Conservation (phyloP, 2,888 invertebrate genomes). For the Lithophane socia region DNA sequence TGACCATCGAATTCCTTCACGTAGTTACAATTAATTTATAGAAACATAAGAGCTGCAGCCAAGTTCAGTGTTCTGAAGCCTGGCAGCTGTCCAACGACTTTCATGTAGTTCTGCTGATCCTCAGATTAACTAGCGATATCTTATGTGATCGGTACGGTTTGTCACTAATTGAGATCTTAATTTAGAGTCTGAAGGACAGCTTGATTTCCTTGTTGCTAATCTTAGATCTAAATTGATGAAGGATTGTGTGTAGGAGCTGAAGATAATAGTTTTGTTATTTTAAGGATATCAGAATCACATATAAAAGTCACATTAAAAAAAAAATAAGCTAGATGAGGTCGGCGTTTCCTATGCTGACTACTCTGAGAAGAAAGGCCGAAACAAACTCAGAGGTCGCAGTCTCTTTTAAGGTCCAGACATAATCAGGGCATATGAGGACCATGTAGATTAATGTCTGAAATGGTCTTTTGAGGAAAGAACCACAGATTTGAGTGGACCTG, state of each 20-base stretch:
- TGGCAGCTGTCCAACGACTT: constrained; percentile 63
- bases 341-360: too few species aligned
- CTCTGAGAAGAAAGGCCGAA: too few species aligned
- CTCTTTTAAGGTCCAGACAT: too few species aligned
- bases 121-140: constrained; percentile 67
- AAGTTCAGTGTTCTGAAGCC: constrained; percentile 67
- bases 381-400: too few species aligned
- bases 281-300: too few species aligned
- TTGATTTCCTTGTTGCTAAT: constrained; percentile 31
- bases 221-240: constrained; percentile 1
- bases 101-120: constrained; percentile 62
- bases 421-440: too few species aligned
- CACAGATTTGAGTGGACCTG: too few species aligned
- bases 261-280: background rate
- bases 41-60: constrained; percentile 50
- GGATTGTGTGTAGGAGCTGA: background rate
- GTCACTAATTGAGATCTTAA: constrained; percentile 45
- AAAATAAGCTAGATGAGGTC: too few species aligned
- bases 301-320: too few species aligned
- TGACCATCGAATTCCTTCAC: constrained; percentile 64
- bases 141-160: constrained; percentile 53
- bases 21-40: constrained; percentile 65
- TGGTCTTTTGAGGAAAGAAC: too few species aligned
- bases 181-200: constrained; percentile 11
- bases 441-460: too few species aligned